Percentiles rank a stretch among this genome's conserved stretches.
These are phyloP conservation scores for Rhynchonycteris naso DNA, from an alignment of 2,797 vertebrate genomes.

Conservation along the genomic window DNA sequence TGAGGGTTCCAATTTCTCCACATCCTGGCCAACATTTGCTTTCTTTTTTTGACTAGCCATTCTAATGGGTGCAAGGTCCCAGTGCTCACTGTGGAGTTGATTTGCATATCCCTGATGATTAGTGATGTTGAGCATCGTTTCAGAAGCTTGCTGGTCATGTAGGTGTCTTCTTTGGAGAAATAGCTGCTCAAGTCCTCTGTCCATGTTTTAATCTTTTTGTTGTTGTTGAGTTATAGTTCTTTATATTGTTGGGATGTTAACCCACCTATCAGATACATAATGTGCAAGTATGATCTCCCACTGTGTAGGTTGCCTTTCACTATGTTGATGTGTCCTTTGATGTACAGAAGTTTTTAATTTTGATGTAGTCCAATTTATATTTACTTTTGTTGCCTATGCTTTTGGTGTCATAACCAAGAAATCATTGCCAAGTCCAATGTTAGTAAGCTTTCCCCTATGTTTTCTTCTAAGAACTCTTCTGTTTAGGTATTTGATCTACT, in stretches of 20 bases:
- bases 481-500: conserved; percentile 5
- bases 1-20: not conserved
- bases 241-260: not conserved
- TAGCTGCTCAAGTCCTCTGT: not conserved
- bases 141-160: not conserved
- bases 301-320: not conserved
- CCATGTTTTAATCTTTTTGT: not conserved
- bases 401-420: too few relatives aligned
- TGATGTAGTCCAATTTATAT: not conserved
- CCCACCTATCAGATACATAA: not conserved
- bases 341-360: not conserved
- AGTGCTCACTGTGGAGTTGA: not conserved
- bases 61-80: not conserved
- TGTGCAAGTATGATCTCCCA: not conserved
- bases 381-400: not conserved
- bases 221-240: not conserved
- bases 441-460: not conserved
- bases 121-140: not conserved
- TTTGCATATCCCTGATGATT: not conserved
- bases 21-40: not conserved
- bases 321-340: not conserved
- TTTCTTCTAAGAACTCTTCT: not conserved
- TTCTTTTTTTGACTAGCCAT: not conserved
- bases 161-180: not conserved
- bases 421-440: not conserved